These are phyloP conservation scores for Psilanteris sp. DNA, from an alignment of 1,140 invertebrate genomes.

Conservation along the genomic window DNA sequence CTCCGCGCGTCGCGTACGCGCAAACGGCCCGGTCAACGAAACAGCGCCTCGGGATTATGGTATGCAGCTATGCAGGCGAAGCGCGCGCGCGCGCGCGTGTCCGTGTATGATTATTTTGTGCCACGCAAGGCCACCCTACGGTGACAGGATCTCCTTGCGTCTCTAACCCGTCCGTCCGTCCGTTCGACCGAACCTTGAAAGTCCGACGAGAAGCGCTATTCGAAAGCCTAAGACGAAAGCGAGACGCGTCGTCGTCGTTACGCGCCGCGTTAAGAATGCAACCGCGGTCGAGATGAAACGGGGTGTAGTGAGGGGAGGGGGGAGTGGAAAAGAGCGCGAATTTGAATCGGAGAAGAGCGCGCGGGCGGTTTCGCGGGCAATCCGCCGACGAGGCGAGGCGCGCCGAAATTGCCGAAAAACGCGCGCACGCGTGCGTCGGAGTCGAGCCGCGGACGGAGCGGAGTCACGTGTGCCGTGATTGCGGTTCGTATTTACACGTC, in stretches of 20 bases:
- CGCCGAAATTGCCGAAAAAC: no score
- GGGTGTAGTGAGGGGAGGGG: no score
- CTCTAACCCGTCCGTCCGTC: conserved; percentile 55
- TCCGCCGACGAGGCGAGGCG: no score
- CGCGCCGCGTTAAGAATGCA: conserved; percentile 51
- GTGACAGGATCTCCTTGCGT: conserved; percentile 64
- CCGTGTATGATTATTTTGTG: conserved; percentile 74
- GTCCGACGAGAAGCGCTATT: conserved; percentile 53
- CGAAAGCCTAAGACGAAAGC: conserved; percentile 56
- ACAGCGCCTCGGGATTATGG: conserved; percentile 65
- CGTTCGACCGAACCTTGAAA: conserved; percentile 56
- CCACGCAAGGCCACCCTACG: conserved; percentile 68
- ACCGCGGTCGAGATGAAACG: no score
- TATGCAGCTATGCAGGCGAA: conserved; percentile 72
- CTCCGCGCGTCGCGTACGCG: conserved; percentile 23
- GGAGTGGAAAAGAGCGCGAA: no score
- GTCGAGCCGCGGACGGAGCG: no score
- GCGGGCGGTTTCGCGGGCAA: no score
- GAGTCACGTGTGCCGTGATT: no score
- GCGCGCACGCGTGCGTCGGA: no score
- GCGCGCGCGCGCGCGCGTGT: no score
- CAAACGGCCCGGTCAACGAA: conserved; percentile 52
- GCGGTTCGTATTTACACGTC: no score
- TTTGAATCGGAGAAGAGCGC: no score
- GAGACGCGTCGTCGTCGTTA: conserved; percentile 58